Conservation (phyloP, 2,113 vertebrate genomes). For the Trochalopteron elliotii region DNA sequence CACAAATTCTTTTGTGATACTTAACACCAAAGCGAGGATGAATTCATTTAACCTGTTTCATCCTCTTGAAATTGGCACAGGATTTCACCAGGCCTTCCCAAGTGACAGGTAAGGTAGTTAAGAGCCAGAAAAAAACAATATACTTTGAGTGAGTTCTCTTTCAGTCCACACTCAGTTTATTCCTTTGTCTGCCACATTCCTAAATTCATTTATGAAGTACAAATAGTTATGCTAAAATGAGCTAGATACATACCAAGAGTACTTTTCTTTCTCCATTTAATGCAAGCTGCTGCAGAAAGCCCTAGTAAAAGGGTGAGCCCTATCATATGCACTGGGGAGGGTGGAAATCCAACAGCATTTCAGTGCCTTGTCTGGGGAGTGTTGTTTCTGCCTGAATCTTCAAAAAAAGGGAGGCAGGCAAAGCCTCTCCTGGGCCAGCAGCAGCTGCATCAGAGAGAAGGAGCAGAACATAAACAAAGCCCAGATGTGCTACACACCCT, state of each 20-base stretch:
- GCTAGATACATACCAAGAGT: neutral
- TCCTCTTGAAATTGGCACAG: neutral
- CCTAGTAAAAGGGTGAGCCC: neutral
- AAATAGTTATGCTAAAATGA: neutral
- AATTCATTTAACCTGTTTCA: neutral
- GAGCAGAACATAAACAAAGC: neutral
- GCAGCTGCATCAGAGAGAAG: neutral
- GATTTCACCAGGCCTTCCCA: neutral
- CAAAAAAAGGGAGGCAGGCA: neutral
- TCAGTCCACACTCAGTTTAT: neutral
- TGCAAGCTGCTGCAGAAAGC: neutral
- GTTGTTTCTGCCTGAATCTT: neutral
- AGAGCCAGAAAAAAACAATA: neutral
- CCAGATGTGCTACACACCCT: neutral
- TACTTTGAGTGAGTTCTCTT: neutral
- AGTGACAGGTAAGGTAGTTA: neutral
- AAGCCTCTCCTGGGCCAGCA: neutral
- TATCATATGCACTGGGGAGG: neutral
- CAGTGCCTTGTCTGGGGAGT: neutral
- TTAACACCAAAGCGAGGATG: neutral
- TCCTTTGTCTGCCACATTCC: neutral
- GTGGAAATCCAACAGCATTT: neutral
- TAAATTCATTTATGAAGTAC: neutral
- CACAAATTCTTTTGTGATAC: neutral
- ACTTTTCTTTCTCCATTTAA: neutral